Conservation (phyloP, 2,888 invertebrate species). For the Ormyrus nitidulus region DNA sequence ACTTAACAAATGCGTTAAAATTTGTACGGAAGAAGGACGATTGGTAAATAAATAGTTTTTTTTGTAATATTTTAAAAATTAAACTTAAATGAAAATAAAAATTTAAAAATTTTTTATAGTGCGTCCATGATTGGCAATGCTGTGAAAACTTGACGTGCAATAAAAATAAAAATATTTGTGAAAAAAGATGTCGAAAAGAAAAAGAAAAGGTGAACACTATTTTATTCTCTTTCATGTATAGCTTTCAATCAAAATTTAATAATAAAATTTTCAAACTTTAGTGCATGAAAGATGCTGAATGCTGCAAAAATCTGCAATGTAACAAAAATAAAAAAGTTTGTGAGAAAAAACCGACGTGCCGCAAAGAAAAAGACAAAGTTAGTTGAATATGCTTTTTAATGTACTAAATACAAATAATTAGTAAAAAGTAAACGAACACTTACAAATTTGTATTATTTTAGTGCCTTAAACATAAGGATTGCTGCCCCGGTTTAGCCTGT, state of each 20-base stretch:
- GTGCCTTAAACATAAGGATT: not conserved
- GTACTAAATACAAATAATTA: too few species aligned
- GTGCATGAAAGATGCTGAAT: not conserved
- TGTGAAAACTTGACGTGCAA: slow-evolving; percentile 17
- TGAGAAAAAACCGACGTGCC: too few species aligned
- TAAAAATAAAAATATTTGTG: slow-evolving; percentile 6
- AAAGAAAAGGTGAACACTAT: not conserved
- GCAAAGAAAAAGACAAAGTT: too few species aligned
- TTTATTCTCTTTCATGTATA: not conserved
- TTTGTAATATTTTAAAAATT: not conserved
- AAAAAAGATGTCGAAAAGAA: not conserved
- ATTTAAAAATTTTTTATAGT: not conserved
- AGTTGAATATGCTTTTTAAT: too few species aligned
- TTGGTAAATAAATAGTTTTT: slow-evolving; percentile 11
- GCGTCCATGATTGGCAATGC: slow-evolving; percentile 8
- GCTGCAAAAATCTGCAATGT: not conserved
- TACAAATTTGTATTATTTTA: not conserved
- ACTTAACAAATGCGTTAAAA: not conserved
- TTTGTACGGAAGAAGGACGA: slow-evolving; percentile 17
- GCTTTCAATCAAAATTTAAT: not conserved
- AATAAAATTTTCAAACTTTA: not conserved
- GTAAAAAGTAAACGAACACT: too few species aligned
- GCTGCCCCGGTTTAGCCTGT: not conserved
- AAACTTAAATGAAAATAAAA: not conserved
- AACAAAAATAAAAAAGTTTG: not conserved